Percentiles rank a stretch among this genome's conserved stretches.
phyloP scores from a whole-genome alignment of 1,140 invertebrate species.

The Leptopilina clavipes region DNA sequence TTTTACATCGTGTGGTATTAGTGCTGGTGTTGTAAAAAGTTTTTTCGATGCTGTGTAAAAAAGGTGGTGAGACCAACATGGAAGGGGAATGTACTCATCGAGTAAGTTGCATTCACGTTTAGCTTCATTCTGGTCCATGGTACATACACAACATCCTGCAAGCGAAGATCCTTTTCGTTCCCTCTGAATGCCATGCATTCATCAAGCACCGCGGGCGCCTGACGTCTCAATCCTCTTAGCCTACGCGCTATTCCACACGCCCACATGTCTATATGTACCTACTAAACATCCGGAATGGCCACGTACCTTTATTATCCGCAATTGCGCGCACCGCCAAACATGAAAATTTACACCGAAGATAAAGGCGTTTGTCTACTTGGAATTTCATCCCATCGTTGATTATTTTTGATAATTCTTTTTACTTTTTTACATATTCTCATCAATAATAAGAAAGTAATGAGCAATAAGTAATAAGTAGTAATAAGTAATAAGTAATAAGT shows the following conservation, averaged over 20 bases:
- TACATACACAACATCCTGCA: slow-evolving; percentile 61
- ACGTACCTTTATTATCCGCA: slow-evolving; percentile 51
- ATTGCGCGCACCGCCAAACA: slow-evolving; percentile 41
- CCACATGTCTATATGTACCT: slow-evolving; percentile 55
- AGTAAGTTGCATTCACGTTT: slow-evolving; percentile 46
- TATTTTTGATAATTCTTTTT: not conserved
- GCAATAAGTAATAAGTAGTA: no score
- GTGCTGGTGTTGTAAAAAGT: no score
- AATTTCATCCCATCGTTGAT: not conserved
- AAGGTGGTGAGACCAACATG: slow-evolving; percentile 29
- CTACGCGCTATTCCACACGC: slow-evolving; percentile 59
- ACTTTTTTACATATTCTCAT: no score
- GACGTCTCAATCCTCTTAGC: slow-evolving; percentile 73
- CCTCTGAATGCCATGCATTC: slow-evolving; percentile 71
- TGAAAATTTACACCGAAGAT: not conserved
- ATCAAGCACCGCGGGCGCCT: slow-evolving; percentile 73
- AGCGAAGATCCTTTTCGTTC: slow-evolving; percentile 69
- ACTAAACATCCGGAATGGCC: slow-evolving; percentile 57
- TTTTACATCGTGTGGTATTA: no score
- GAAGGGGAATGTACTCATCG: slow-evolving; percentile 38
- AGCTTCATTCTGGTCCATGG: slow-evolving; percentile 52
- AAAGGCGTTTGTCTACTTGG: slow-evolving; percentile 14
- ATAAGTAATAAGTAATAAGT: no score
- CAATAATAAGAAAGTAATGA: no score
- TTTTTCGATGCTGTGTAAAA: slow-evolving; percentile 9